phyloP scores from a whole-genome alignment of 2,113 vertebrate genomes.

The Hymenochirus boettgeri region DNA sequence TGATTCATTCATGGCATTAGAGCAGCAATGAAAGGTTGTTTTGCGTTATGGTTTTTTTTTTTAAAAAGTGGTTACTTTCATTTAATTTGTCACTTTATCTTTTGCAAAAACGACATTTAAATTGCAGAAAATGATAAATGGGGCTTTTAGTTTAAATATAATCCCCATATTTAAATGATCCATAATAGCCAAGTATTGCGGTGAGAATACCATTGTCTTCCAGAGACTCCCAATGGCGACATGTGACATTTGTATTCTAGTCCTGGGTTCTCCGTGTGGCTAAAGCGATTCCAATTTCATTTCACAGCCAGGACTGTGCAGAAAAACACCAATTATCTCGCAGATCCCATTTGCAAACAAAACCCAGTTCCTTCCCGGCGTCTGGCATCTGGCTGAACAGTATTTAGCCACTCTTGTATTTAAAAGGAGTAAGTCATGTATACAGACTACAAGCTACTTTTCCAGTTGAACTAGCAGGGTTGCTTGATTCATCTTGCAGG shows the following conservation, averaged over 20 bases:
- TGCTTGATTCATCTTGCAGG: no score
- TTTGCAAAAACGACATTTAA: conserved; percentile 69
- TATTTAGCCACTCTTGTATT: no score
- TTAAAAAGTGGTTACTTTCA: conserved; percentile 59
- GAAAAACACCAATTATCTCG: conserved; percentile 74
- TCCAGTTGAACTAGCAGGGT: no score
- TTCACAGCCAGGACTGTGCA: conserved; percentile 70
- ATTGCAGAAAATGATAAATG: conserved; percentile 66
- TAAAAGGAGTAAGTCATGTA: no score
- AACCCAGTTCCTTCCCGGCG: conserved; percentile 59
- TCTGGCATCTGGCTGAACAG: conserved; percentile 61
- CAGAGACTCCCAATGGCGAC: conserved; percentile 62
- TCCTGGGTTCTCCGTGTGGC: conserved; percentile 65
- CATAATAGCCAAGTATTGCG: conserved; percentile 57
- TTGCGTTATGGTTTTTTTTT: conserved; percentile 68
- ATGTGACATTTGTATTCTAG: conserved; percentile 72
- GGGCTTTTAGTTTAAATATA: conserved; percentile 69
- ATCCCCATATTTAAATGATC: conserved; percentile 70
- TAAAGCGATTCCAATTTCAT: conserved; percentile 74
- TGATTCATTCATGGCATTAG: conserved; percentile 68
- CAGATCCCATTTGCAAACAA: conserved; percentile 67
- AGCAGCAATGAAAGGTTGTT: conserved; percentile 71
- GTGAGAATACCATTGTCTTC: conserved; percentile 61
- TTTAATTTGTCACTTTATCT: conserved; percentile 74
- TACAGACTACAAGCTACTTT: no score